Evolutionary conservation across 30 jellyfish, hydroid and myxozoan genomes (phyloP), one percentile per base, ranked within the genome.

Genomic region (Chrysaora quinquecirrha): DNA sequence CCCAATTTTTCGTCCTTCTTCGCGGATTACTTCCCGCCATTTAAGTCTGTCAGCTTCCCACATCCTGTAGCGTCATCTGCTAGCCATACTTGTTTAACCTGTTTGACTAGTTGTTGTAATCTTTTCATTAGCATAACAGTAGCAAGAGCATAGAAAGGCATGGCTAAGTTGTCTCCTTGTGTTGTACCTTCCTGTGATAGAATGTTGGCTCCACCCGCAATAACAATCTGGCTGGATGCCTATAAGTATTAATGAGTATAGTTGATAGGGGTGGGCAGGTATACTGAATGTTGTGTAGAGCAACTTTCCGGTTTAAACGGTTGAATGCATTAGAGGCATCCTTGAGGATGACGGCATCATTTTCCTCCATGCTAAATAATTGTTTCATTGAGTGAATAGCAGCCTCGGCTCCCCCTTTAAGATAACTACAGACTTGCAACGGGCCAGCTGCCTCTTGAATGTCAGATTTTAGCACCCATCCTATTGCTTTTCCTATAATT

Each of bases 181-280:
- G 90, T 79, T 33, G 90, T 79, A 18, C 90, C 90, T 4, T 79
- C 90, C n/a, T n/a, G n/a, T n/a, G n/a, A n/a, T n/a, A n/a, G n/a
- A n/a, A n/a, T n/a, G n/a, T n/a, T n/a, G n/a, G n/a, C n/a, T n/a
- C n/a, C n/a, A n/a, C n/a, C n/a, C n/a, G n/a, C n/a, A n/a, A n/a
- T n/a, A 79, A 47, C 1, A 79, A 48, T 25, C 85, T 75, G 30
- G 73, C 0, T 62, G 85, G 85, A 6, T 29, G 1, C 34, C 85
- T 24, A 43, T 79, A 64, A 25, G 74, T 63, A 64, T 79, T 79
- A 2, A 43, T 64, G 22, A 79, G 61, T 6, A 63, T 38, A 20
- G 75, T 30, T 20, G 85, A 28, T 2, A 60, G 12, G 28, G 70
- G 10, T 27, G 71, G 82, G 22, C 82, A 69, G 12, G 33, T 30